A percentile compares a stretch with the other conserved stretches of the same genome.
Evolutionary conservation across 2,888 invertebrate species (phyloP).

Genomic region (Luperina testacea): DNA sequence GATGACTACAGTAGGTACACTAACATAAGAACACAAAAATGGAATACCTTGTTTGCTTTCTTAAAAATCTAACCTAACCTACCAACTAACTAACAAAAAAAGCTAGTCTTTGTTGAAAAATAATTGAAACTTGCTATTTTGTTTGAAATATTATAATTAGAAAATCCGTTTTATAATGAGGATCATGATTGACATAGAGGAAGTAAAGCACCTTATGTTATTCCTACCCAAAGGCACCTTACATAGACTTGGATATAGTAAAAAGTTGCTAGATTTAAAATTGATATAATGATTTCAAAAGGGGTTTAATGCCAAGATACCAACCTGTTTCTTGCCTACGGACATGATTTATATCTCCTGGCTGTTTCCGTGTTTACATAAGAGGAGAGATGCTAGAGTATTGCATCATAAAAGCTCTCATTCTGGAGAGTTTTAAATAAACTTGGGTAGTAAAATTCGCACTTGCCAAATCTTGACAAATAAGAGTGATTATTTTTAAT

Average conservation of each 20-base stretch:
- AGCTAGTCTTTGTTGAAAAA: background rate
- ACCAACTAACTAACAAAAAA: background rate
- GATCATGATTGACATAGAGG: constrained; percentile 18
- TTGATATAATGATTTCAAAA: constrained; percentile 49
- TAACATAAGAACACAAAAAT: background rate
- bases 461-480: background rate
- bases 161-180: background rate
- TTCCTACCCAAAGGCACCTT: constrained; percentile 8
- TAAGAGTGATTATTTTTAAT: background rate
- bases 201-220: constrained; percentile 9
- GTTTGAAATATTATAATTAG: background rate
- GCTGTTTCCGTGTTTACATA: constrained; percentile 52
- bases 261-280: constrained; percentile 40
- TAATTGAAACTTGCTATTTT: background rate
- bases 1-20: background rate
- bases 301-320: constrained; percentile 52
- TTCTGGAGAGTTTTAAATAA: background rate
- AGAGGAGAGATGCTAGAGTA: constrained; percentile 27
- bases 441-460: background rate
- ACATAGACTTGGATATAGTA: constrained; percentile 2
- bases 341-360: constrained; percentile 58
- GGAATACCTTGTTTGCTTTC: background rate
- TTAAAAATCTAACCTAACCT: background rate
- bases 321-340: constrained; percentile 56
- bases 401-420: constrained; percentile 31